Evolutionary conservation across 2,888 invertebrate species (phyloP).

Genomic region (Muschampia plurimacula): DNA sequence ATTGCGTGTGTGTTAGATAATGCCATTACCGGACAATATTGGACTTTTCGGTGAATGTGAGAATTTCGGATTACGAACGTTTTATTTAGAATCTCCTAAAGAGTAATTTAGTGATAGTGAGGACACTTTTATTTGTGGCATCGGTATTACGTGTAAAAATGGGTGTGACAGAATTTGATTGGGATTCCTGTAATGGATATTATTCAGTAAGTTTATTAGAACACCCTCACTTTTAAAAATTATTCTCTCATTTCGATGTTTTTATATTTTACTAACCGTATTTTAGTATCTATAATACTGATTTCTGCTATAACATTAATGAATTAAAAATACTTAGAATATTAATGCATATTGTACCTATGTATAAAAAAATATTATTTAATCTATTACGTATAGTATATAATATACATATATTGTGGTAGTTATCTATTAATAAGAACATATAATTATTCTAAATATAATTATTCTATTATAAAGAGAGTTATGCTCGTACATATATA

Average conservation of each 20-base stretch:
- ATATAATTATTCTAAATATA: no score
- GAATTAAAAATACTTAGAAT: no score
- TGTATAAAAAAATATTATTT: no score
- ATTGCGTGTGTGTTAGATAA: conserved; percentile 80
- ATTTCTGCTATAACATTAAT: neutral
- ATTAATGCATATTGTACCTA: neutral
- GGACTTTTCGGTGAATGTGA: conserved; percentile 55
- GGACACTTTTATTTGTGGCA: conserved; percentile 56
- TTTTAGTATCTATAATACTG: neutral
- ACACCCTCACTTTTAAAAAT: neutral
- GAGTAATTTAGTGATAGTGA: conserved; percentile 46
- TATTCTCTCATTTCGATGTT: neutral
- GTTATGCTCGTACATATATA: no score
- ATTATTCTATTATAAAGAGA: no score
- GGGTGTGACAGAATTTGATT: conserved; percentile 81
- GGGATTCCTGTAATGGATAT: conserved; percentile 80
- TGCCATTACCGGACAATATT: conserved; percentile 54
- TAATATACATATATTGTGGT: no score
- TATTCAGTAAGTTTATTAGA: conserved; percentile 70
- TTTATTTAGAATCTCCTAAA: conserved; percentile 42
- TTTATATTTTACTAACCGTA: neutral
- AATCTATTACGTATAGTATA: no score
- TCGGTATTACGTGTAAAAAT: conserved; percentile 66
- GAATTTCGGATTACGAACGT: conserved; percentile 36
- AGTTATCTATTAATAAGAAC: no score